These are phyloP conservation scores for Oegoconia quadripuncta DNA, from an alignment of 2,888 invertebrate species.

Conservation along the genomic window DNA sequence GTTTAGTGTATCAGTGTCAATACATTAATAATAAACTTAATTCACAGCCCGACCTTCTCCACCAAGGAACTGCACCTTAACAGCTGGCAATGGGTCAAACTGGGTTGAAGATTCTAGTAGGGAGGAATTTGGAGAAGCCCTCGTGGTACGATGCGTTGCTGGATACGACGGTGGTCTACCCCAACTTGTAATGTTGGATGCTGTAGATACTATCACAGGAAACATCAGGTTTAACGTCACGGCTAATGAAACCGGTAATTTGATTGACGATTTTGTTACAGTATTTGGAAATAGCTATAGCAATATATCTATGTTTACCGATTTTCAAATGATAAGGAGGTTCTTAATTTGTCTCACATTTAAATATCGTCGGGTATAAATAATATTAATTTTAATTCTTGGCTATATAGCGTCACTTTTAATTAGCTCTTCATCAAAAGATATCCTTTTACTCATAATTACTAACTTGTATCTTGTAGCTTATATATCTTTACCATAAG, in stretches of 20 bases:
- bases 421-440: too few relatives aligned
- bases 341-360: too few relatives aligned
- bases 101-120: conserved; percentile 62
- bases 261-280: conserved; percentile 2
- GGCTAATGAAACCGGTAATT: conserved; percentile 76
- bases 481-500: too few relatives aligned
- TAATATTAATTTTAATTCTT: too few relatives aligned
- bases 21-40: too few relatives aligned
- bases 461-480: too few relatives aligned
- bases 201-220: conserved; percentile 85
- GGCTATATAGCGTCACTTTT: too few relatives aligned
- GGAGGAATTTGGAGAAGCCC: conserved; percentile 54
- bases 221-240: conserved; percentile 85
- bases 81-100: conserved; percentile 78
- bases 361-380: too few relatives aligned
- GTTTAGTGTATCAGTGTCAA: too few relatives aligned
- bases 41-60: conserved; percentile 90
- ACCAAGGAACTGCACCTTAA: conserved; percentile 90
- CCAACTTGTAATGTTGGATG: conserved; percentile 90
- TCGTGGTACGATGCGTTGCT: conserved; percentile 90
- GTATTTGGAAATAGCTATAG: conserved; percentile 7
- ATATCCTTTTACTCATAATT: too few relatives aligned
- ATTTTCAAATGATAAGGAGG: too few relatives aligned
- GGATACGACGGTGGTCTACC: conserved; percentile 94
- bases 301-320: too few relatives aligned